phyloP scores from a whole-genome alignment of 2,113 vertebrate genomes.

The Nipponia nippon region DNA sequence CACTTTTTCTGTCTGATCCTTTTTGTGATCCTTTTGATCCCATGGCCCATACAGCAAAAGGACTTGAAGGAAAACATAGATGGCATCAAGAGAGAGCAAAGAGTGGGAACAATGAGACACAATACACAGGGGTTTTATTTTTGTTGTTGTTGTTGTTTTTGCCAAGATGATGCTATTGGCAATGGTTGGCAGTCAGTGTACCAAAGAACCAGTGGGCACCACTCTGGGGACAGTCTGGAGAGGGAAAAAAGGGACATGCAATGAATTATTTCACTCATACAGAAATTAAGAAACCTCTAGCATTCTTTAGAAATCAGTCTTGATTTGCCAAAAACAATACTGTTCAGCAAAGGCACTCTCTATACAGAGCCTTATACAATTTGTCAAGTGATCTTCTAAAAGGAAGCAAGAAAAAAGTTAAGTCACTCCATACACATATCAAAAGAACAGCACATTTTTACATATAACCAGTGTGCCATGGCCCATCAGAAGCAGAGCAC shows the following conservation, averaged over 20 bases:
- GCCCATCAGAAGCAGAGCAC: background rate
- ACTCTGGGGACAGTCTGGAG: background rate
- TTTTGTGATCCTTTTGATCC: too few species aligned
- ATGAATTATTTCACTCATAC: background rate
- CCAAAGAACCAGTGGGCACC: background rate
- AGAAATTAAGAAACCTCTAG: background rate
- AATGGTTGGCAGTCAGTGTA: background rate
- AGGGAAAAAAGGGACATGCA: background rate
- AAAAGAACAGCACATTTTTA: background rate
- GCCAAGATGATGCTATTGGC: background rate
- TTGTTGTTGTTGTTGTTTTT: background rate
- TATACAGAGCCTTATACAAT: background rate
- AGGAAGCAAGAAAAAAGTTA: background rate
- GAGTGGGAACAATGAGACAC: background rate
- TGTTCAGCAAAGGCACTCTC: background rate
- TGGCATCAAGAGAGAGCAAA: background rate
- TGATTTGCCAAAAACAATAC: background rate
- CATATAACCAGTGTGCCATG: background rate
- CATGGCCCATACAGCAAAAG: background rate
- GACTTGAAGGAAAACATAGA: background rate
- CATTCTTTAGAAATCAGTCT: background rate
- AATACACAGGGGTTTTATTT: fast-evolving
- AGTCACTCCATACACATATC: fast-evolving
- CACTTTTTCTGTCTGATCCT: too few species aligned
- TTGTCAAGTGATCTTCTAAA: background rate